Base-by-base conservation (phyloP, 2,888 invertebrate species). In the Drosophila birchii region DNA sequence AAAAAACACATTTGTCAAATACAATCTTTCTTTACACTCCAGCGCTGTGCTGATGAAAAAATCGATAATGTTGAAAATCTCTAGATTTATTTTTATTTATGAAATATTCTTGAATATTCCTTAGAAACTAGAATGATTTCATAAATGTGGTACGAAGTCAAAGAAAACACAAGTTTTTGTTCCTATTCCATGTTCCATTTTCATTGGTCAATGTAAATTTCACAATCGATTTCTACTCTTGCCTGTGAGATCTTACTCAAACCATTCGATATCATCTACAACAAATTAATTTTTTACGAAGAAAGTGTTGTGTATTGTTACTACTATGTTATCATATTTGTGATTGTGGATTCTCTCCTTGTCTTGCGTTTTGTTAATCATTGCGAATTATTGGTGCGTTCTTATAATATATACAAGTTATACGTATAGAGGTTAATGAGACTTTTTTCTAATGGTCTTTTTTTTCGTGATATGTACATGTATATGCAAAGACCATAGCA, bases 241-340 rank as follows among this genome's bases (percentile, higher is more conserved):
- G 39, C 12, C 39, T 41, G 34, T 29, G n/a, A 43, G 64, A 67
- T 64, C 68, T 49, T 41, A 34, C 68, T 51, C 29, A 26, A 41
- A 43, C 49, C 51, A 64, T 64, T 64, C 64, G 64, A 64, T 64
- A 68, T 34, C 36, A 51, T 29, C 64, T 64, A 64, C 68, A 64
- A 64, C 64, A 64, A 64, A 64, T 51, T 29, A 51, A 43, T 51
- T 43, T 64, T 64, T 64, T 68, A 64, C 51, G 68, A 64, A 67
- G 64, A 64, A 64, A 64, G 64, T 64, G 64, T 64, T 64, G 67
- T 64, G 64, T 64, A 68, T 51, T 68, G 68, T 51, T 36, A 68
- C 68, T 51, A 67, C 68, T 43, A 64, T 67, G 67, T 67, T 67
- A 67, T 55, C 71, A 67, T 53, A 47, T 56, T 70, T 45, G 71